Conservation (phyloP, 2,113 vertebrate genomes). For the Sinocyclocheilus maitianheensis region DNA sequence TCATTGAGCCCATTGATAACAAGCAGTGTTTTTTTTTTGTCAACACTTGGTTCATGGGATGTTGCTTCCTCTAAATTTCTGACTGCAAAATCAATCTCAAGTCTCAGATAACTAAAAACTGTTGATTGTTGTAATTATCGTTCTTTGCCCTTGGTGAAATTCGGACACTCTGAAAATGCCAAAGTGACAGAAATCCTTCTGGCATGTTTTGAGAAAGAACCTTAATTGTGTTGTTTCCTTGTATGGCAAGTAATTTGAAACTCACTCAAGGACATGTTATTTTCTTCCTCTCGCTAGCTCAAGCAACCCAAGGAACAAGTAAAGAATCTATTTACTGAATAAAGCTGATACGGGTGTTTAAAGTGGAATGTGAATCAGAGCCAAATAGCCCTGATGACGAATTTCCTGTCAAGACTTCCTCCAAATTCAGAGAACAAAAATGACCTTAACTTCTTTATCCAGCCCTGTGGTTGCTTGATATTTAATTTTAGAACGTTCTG, state of each 20-base stretch:
- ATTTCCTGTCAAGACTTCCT: constrained; percentile 1
- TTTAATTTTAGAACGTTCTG: background rate
- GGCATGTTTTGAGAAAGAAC: constrained; percentile 33
- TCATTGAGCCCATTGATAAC: constrained; percentile 17
- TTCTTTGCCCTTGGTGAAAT: constrained; percentile 37
- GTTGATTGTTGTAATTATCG: constrained; percentile 44
- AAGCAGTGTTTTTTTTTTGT: background rate
- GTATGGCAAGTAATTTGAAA: background rate
- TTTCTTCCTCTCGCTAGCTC: background rate
- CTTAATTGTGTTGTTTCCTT: constrained; percentile 13
- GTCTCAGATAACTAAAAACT: constrained; percentile 42
- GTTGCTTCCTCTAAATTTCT: constrained; percentile 34
- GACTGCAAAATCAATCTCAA: constrained; percentile 43
- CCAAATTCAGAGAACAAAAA: background rate
- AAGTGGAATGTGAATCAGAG: background rate
- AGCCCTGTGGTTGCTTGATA: background rate
- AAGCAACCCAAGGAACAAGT: background rate
- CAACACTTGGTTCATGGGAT: constrained; percentile 9
- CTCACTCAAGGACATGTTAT: background rate
- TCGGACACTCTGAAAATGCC: constrained; percentile 47
- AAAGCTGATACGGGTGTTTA: background rate
- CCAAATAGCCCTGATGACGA: background rate
- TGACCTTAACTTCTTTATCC: background rate
- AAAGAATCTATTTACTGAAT: background rate
- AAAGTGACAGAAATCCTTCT: constrained; percentile 42